Conservation (phyloP, 2,888 invertebrate genomes). For the Andrena bicolor region DNA sequence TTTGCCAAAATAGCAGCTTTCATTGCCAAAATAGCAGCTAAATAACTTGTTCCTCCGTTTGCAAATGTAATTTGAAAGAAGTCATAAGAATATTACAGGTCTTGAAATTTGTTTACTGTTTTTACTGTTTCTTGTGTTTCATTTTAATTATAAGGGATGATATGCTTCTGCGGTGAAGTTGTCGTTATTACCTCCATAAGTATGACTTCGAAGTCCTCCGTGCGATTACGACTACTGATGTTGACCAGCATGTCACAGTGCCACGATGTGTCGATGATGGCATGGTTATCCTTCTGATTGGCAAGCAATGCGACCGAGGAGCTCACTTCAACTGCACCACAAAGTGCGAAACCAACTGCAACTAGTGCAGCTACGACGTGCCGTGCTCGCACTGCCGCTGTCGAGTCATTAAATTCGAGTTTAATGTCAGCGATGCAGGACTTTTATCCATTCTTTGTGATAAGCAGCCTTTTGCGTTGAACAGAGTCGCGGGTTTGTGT, state of each 20-base stretch:
- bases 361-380: constrained; percentile 86
- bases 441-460: background rate
- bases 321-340: constrained; percentile 87
- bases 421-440: background rate
- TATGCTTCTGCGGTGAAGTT: background rate
- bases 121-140: background rate
- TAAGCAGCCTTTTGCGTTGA: background rate
- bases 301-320: constrained; percentile 87
- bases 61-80: background rate
- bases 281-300: constrained; percentile 84
- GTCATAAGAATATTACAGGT: background rate
- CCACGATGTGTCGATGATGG: constrained; percentile 84
- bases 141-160: background rate
- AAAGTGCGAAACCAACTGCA: constrained; percentile 86
- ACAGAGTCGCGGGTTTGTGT: no score
- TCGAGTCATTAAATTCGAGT: constrained; percentile 5
- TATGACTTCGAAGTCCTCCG: constrained; percentile 82
- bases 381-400: constrained; percentile 85
- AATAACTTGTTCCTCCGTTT: no score
- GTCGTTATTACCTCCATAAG: constrained; percentile 77
- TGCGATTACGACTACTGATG: constrained; percentile 81
- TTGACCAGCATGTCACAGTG: constrained; percentile 84
- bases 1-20: no score
- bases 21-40: no score
- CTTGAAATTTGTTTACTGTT: background rate